These are phyloP conservation scores for Callipepla squamata DNA, from an alignment of 2,113 vertebrate species.

Conservation along the genomic window DNA sequence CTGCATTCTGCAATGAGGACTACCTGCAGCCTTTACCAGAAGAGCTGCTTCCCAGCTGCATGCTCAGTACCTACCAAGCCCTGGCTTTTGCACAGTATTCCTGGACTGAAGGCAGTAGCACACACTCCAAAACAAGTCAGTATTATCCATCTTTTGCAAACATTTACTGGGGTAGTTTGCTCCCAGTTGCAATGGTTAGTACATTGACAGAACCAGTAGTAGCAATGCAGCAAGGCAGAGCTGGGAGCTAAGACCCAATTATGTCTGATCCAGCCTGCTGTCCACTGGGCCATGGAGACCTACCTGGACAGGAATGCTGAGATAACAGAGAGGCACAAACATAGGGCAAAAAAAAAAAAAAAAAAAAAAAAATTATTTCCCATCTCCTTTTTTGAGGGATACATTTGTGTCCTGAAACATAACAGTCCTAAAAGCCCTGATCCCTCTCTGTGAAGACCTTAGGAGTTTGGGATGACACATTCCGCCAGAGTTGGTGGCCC, in stretches of 20 bases:
- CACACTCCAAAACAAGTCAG: neutral
- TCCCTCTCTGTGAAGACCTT: neutral
- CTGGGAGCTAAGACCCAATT: neutral
- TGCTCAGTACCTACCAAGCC: neutral
- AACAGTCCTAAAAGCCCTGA: neutral
- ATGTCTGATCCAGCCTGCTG: neutral
- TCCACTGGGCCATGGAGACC: neutral
- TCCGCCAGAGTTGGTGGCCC: neutral
- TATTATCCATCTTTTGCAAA: neutral
- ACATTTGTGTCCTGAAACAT: neutral
- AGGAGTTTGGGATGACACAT: neutral
- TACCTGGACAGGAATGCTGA: neutral
- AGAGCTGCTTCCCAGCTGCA: neutral
- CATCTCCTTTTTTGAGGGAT: neutral
- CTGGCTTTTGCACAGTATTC: neutral
- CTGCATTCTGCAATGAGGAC: neutral
- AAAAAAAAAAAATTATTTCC: too few species aligned
- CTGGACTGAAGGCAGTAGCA: neutral
- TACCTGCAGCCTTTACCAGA: neutral
- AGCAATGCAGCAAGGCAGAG: neutral
- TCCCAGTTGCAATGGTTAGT: neutral
- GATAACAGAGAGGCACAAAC: neutral
- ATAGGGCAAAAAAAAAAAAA: too few species aligned
- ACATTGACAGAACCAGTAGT: neutral
- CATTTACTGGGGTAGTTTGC: neutral